A percentile compares a stretch with the other conserved stretches of the same genome.
Conservation (phyloP, 2,113 vertebrate species). For the Suricata suricatta region DNA sequence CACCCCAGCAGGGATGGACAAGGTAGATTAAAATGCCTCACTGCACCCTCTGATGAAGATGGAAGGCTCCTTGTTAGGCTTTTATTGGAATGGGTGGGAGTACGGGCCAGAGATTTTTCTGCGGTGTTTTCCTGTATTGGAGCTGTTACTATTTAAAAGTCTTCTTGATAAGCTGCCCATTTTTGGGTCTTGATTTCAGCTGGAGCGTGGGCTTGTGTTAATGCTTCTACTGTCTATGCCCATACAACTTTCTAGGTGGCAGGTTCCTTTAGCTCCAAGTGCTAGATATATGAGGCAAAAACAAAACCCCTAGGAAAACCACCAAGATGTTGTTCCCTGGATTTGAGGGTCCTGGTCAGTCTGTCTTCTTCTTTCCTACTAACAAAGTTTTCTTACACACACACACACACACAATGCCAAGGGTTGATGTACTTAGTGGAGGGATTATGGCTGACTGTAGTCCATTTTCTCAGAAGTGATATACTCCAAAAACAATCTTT, state of each 20-base stretch:
- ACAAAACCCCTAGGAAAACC: background rate
- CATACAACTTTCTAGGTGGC: background rate
- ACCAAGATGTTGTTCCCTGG: background rate
- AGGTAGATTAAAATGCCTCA: background rate
- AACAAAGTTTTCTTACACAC: background rate
- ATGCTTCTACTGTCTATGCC: background rate
- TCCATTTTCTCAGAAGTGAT: background rate
- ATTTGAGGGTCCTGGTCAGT: background rate
- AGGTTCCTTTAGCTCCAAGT: background rate
- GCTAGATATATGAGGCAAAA: background rate
- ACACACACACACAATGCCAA: background rate
- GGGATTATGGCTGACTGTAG: background rate
- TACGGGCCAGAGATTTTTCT: background rate
- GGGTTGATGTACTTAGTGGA: background rate
- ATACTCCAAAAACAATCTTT: background rate
- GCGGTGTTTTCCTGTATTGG: background rate
- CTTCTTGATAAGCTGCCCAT: background rate
- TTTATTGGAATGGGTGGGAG: background rate
- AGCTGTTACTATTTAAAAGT: background rate
- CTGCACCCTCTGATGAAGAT: background rate
- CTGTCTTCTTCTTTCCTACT: background rate
- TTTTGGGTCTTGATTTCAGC: background rate
- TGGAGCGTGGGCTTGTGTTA: background rate
- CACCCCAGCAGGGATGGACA: background rate
- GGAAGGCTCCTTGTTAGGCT: background rate